Percentiles rank a stretch among this genome's conserved stretches.
These are phyloP conservation scores for Eulithis prunata DNA, from an alignment of 2,888 invertebrate species.

Conservation along the genomic window DNA sequence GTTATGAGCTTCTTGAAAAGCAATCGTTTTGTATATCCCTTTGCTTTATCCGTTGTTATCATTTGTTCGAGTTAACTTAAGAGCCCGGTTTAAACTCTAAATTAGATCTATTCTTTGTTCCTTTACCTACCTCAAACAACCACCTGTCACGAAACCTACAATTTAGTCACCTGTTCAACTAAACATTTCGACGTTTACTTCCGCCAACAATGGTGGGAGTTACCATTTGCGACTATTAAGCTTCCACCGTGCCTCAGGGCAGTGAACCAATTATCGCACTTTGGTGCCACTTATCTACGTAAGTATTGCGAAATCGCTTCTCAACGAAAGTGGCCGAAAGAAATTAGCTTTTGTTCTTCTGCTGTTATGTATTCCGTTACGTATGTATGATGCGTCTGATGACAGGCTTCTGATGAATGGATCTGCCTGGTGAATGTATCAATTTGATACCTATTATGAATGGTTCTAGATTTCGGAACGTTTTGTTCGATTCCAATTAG, in stretches of 20 bases:
- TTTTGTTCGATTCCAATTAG: conserved; percentile 18
- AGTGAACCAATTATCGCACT: conserved; percentile 33
- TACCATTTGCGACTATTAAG: conserved; percentile 20
- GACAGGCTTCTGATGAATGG: conserved; percentile 22
- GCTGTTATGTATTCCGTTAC: conserved; percentile 36
- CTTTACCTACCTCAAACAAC: neutral
- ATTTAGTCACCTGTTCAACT: conserved; percentile 9
- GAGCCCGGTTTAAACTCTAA: neutral
- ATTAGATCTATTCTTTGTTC: neutral
- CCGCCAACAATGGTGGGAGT: conserved; percentile 40
- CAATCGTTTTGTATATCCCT: too few relatives aligned
- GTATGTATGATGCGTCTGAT: conserved; percentile 29
- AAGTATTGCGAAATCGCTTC: conserved; percentile 34
- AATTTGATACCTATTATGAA: conserved; percentile 6
- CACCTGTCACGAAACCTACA: conserved; percentile 6
- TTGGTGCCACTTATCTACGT: conserved; percentile 28
- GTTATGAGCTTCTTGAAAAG: too few relatives aligned
- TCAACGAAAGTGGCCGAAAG: conserved; percentile 33
- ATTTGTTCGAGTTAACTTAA: neutral
- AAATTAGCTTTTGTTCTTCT: conserved; percentile 36
- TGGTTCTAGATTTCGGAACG: conserved; percentile 16
- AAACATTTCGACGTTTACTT: conserved; percentile 25
- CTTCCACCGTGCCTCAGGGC: conserved; percentile 27
- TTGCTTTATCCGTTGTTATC: too few relatives aligned
- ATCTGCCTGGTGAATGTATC: conserved; percentile 11